These are phyloP conservation scores for Anabas testudineus DNA, from an alignment of 2,797 vertebrate species.

Conservation along the genomic window DNA sequence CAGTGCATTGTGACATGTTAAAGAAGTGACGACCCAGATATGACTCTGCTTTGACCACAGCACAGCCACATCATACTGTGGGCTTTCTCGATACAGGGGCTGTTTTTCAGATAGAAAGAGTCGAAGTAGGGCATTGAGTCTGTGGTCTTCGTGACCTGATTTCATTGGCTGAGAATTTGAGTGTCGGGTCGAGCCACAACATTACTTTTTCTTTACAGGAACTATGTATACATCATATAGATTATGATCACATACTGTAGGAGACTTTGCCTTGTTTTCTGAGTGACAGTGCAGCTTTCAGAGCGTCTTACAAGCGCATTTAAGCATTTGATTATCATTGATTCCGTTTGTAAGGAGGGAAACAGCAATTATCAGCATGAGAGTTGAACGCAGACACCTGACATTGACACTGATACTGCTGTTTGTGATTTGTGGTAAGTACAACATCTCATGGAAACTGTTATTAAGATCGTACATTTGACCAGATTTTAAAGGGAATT, in stretches of 20 bases:
- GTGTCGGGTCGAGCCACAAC: not conserved
- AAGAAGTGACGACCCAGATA: not conserved
- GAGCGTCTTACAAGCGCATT: not conserved
- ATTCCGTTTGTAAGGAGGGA: not conserved
- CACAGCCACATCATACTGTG: conserved; percentile 9
- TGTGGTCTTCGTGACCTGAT: conserved; percentile 38
- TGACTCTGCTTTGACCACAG: conserved; percentile 31
- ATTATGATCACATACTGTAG: not conserved
- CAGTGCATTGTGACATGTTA: not conserved
- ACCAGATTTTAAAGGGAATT: not conserved
- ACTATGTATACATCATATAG: not conserved
- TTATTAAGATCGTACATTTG: not conserved
- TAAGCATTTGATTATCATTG: not conserved
- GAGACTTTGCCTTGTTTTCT: not conserved
- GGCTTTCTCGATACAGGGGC: not conserved
- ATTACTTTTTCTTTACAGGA: conserved; percentile 20
- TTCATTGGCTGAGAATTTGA: not conserved
- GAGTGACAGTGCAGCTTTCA: not conserved
- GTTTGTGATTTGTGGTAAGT: conserved; percentile 41
- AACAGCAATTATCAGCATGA: conserved; percentile 30
- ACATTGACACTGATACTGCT: conserved; percentile 21
- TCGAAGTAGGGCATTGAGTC: not conserved
- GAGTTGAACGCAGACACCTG: not conserved
- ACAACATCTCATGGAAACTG: not conserved
- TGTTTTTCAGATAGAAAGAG: not conserved